Evolutionary conservation across 2,888 invertebrate genomes (phyloP).

Genomic region (Cyrtodaria siliqua): DNA sequence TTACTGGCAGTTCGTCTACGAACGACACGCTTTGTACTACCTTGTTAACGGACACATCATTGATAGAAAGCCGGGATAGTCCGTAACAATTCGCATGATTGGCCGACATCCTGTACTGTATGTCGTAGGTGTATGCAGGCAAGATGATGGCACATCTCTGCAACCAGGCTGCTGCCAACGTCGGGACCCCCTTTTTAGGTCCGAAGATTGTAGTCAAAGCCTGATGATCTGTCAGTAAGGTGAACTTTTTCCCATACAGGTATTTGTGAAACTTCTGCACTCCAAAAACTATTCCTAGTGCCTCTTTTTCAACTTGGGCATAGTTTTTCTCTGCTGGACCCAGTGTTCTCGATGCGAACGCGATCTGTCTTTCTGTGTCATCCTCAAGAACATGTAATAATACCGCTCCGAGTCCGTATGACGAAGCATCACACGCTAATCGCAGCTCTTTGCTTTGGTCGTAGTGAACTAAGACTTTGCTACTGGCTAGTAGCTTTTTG

Average conservation of each 20-base stretch:
- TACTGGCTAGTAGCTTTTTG: no score
- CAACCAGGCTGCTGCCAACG: conserved; percentile 75
- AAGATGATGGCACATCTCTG: conserved; percentile 76
- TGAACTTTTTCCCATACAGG: conserved; percentile 84
- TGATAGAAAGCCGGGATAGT: conserved; percentile 72
- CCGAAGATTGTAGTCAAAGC: conserved; percentile 79
- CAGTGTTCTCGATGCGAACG: conserved; percentile 70
- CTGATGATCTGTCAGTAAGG: conserved; percentile 83
- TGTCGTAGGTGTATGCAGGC: conserved; percentile 79
- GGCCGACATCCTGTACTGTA: conserved; percentile 72
- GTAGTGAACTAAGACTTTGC: conserved; percentile 21
- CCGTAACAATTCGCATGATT: conserved; percentile 80
- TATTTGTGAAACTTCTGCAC: conserved; percentile 84
- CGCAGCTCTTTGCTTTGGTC: conserved; percentile 23
- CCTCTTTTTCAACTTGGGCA: conserved; percentile 83
- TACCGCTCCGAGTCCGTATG: conserved; percentile 80
- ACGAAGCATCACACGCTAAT: conserved; percentile 73
- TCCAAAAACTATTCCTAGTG: conserved; percentile 82
- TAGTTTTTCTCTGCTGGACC: conserved; percentile 82
- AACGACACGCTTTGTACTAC: conserved; percentile 3
- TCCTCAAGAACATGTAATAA: conserved; percentile 25
- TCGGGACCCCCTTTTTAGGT: conserved; percentile 74
- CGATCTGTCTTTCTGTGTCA: conserved; percentile 39
- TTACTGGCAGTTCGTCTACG: conserved; percentile 11
- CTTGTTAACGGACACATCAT: conserved; percentile 10